phyloP scores from a whole-genome alignment of 1,140 invertebrate species.

The Vollenhovia emeryi region DNA sequence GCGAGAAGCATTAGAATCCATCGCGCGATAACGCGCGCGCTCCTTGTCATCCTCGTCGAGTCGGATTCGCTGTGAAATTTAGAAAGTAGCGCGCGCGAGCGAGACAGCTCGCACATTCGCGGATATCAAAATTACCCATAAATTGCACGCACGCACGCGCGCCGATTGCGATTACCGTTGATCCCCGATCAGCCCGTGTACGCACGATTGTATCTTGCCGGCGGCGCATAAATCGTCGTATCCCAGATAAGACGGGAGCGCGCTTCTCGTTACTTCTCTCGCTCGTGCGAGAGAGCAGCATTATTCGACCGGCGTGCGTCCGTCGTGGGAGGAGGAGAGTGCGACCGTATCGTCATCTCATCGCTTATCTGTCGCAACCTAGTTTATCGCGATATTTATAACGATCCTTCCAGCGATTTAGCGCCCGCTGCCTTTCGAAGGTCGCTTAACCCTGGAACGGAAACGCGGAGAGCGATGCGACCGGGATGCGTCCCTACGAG shows the following conservation, averaged over 20 bases:
- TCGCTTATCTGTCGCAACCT: slow-evolving; percentile 57
- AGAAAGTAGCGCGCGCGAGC: slow-evolving; percentile 62
- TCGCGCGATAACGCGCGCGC: slow-evolving; percentile 6
- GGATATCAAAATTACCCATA: slow-evolving; percentile 62
- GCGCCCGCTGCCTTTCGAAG: slow-evolving; percentile 6
- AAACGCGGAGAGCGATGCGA: not conserved
- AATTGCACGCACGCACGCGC: too few species aligned
- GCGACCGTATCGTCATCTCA: slow-evolving; percentile 49
- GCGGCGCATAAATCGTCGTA: slow-evolving; percentile 67
- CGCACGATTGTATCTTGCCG: slow-evolving; percentile 60
- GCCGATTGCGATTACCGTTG: slow-evolving; percentile 59
- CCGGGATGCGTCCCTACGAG: not conserved
- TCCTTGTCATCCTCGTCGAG: slow-evolving; percentile 7
- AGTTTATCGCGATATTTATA: slow-evolving; percentile 66
- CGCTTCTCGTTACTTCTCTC: slow-evolving; percentile 61
- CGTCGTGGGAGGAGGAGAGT: not conserved
- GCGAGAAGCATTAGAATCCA: slow-evolving; percentile 10
- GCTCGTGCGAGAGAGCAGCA: slow-evolving; percentile 44
- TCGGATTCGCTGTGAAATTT: slow-evolving; percentile 65
- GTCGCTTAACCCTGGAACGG: slow-evolving; percentile 39
- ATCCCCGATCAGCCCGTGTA: slow-evolving; percentile 57
- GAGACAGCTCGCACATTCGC: slow-evolving; percentile 22
- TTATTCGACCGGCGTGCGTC: slow-evolving; percentile 26
- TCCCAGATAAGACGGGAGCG: slow-evolving; percentile 59
- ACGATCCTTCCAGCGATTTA: slow-evolving; percentile 48